These are phyloP conservation scores for Chaunax sp. DNA, from an alignment of 2,797 vertebrate genomes.

Conservation along the genomic window DNA sequence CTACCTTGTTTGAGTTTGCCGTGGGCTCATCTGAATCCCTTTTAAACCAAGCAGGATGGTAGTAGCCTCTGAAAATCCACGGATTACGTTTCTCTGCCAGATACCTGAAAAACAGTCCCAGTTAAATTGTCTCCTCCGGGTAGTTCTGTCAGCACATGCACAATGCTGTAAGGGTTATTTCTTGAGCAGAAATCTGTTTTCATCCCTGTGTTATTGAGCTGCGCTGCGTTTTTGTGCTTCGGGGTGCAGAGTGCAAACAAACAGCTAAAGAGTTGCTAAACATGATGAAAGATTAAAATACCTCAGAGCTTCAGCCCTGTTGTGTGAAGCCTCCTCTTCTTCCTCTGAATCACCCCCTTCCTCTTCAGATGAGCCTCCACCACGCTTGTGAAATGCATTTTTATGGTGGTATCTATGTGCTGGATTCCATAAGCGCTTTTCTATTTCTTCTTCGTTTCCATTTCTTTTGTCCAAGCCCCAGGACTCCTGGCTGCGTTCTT, in stretches of 20 bases:
- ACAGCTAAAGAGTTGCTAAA: not conserved
- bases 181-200: not conserved
- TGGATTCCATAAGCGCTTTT: conserved; percentile 69
- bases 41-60: conserved; percentile 87
- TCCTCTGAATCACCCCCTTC: conserved; percentile 65
- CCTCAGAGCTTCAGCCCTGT: conserved; percentile 69
- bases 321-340: conserved; percentile 37
- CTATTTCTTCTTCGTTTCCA: conserved; percentile 45
- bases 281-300: conserved; percentile 31
- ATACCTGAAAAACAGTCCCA: conserved; percentile 64
- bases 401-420: conserved; percentile 72
- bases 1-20: conserved; percentile 67
- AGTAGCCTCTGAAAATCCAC: conserved; percentile 80
- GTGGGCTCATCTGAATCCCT: conserved; percentile 63
- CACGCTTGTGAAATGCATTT: conserved; percentile 65
- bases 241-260: not conserved
- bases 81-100: conserved; percentile 82
- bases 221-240: not conserved
- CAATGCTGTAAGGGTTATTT: not conserved
- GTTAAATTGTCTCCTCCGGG: not conserved
- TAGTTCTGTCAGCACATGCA: not conserved
- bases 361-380: conserved; percentile 58
- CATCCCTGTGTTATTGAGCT: not conserved
- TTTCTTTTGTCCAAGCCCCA: conserved; percentile 67
- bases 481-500: conserved; percentile 75